Base-by-base conservation (phyloP, 2,888 invertebrate genomes). In the Hipparchia sbordonii region DNA sequence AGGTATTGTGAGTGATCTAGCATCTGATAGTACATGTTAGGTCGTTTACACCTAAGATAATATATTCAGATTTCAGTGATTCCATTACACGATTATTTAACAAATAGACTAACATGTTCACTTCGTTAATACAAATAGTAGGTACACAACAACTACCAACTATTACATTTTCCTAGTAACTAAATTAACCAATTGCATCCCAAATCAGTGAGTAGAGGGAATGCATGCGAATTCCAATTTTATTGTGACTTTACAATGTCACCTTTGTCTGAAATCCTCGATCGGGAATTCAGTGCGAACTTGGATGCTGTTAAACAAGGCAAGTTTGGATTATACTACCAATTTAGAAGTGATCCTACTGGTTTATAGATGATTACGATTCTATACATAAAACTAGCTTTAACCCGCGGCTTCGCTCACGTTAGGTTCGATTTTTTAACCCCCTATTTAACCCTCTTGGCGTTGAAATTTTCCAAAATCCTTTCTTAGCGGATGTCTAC, bases 181-280 rank as follows among this genome's bases (percentile, higher is more conserved):
- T 70, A 33, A 57, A 65, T 65, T 33, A 65, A 70, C 54, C 39
- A 70, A 65, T 63, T 70, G 45, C 63, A 33, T 63, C 56, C n/a
- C 23, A 39, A 52, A 48, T 46, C 45, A 13, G 62, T 59, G 57
- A 72, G 71, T 68, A 67, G 52, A 59, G 52, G 65, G 12, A 52
- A 65, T 52, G 51, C 65, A 65, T 51, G 51, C 62, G 63, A 71
- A 71, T 65, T 33, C 63, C 48, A 48, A 63, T 63, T 73, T 72
- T 60, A 66, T 39, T 59, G 60, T 74, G 68, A 71, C 63, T 68
- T 74, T 60, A 61, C 60, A 70, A 48, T 52, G 60, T 56, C 65
- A 71, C 68, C 66, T 72, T 69, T 65, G 63, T 67, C 57, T 63
- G 66, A 65, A 46, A 70, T 52, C 59, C 13, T 52, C 48, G 63